phyloP scores from a whole-genome alignment of 2,113 vertebrate genomes.

The Australoheros scitulus region DNA sequence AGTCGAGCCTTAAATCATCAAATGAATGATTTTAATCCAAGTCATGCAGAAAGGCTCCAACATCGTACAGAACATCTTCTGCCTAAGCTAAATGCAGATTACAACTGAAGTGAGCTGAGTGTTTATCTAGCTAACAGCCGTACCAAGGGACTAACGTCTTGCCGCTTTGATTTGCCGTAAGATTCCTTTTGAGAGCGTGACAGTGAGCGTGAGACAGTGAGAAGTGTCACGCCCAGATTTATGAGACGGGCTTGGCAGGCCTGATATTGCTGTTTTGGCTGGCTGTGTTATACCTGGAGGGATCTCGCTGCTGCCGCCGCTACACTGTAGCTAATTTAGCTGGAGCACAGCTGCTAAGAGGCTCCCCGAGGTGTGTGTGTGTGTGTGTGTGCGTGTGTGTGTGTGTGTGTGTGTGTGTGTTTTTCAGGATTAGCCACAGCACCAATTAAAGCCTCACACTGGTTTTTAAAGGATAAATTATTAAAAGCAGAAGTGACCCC shows the following conservation, averaged over 20 bases:
- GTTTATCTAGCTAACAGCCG: slow-evolving; percentile 50
- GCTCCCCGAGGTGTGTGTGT: slow-evolving; percentile 70
- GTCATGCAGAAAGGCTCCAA: slow-evolving; percentile 13
- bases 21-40: slow-evolving; percentile 51
- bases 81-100: slow-evolving; percentile 55
- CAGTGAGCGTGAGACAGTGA: slow-evolving; percentile 57
- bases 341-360: slow-evolving; percentile 76
- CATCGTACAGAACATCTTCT: slow-evolving; percentile 21
- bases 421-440: slow-evolving; percentile 73
- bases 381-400: slow-evolving; percentile 52
- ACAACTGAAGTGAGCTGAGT: slow-evolving; percentile 52
- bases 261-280: slow-evolving; percentile 64
- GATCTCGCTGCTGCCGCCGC: slow-evolving; percentile 49
- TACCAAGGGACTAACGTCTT: slow-evolving; percentile 40
- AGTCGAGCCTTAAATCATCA: slow-evolving; percentile 44
- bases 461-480: slow-evolving; percentile 80
- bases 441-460: slow-evolving; percentile 78
- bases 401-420: slow-evolving; percentile 48
- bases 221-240: slow-evolving; percentile 68
- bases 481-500: slow-evolving; percentile 79
- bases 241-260: slow-evolving; percentile 59
- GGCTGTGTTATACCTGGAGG: slow-evolving; percentile 67
- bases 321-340: slow-evolving; percentile 72
- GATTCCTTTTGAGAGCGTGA: slow-evolving; percentile 66
- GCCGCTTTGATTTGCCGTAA: slow-evolving; percentile 61